phyloP scores from a whole-genome alignment of 2,888 invertebrate genomes.

The Peribatodes rhomboidaria region DNA sequence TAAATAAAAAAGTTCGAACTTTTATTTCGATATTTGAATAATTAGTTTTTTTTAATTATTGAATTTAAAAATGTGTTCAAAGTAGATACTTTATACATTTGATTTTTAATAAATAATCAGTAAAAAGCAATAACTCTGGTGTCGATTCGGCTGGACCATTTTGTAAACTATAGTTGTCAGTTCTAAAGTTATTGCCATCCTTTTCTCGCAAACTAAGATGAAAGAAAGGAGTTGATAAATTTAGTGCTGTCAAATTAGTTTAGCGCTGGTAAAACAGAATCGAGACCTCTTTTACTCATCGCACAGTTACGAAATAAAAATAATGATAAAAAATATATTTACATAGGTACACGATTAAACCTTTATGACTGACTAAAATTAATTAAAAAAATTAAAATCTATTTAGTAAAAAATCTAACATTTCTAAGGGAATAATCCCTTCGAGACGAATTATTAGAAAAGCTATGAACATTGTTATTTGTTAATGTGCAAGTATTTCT shows the following conservation, averaged over 20 bases:
- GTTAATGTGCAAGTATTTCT: background rate
- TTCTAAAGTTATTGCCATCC: no score
- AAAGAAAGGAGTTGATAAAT: no score
- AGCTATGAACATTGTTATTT: background rate
- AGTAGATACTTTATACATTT: background rate
- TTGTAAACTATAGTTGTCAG: no score
- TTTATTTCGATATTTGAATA: slow-evolving; percentile 2
- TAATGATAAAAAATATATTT: slow-evolving; percentile 31
- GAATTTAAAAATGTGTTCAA: background rate
- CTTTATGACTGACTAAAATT: slow-evolving; percentile 31
- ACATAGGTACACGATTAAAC: slow-evolving; percentile 36
- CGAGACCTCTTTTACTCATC: background rate
- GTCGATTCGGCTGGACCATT: background rate
- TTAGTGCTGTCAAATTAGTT: no score
- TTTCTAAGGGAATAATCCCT: slow-evolving; percentile 8
- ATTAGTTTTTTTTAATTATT: slow-evolving; percentile 3
- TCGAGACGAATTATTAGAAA: slow-evolving; percentile 4
- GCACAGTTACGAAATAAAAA: slow-evolving; percentile 7
- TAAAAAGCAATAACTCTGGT: background rate
- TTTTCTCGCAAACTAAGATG: no score
- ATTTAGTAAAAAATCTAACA: slow-evolving; percentile 19
- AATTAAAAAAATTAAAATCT: slow-evolving; percentile 18
- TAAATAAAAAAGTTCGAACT: slow-evolving; percentile 7
- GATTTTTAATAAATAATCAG: slow-evolving; percentile 2
- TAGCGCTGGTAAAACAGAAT: no score